A percentile compares a stretch with the other conserved stretches of the same genome.
phyloP scores from a whole-genome alignment of 1,140 invertebrate species.

The Cepaea nemoralis region DNA sequence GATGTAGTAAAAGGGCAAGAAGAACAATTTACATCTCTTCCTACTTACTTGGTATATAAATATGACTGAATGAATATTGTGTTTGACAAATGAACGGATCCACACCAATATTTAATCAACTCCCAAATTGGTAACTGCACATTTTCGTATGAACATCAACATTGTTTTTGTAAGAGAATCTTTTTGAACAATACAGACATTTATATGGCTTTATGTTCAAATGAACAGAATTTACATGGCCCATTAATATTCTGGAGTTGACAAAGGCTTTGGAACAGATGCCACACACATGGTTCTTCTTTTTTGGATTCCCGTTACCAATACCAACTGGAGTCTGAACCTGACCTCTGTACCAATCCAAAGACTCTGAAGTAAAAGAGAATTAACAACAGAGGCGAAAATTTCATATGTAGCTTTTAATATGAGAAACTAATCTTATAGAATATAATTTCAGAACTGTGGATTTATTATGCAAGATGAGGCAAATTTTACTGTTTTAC shows the following conservation, averaged over 20 bases:
- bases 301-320: conserved; percentile 22
- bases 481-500: neutral
- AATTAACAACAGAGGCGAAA: conserved; percentile 5
- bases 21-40: too few relatives aligned
- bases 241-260: conserved; percentile 29
- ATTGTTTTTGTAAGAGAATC: conserved; percentile 29
- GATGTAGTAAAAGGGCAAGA: too few relatives aligned
- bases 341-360: conserved; percentile 21
- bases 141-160: conserved; percentile 28
- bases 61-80: too few relatives aligned
- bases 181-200: conserved; percentile 14
- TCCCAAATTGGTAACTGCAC: conserved; percentile 1
- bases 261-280: conserved; percentile 35
- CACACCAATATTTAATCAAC: neutral
- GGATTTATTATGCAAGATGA: neutral
- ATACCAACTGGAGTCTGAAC: neutral
- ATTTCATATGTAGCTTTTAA: neutral
- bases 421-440: neutral
- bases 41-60: too few relatives aligned
- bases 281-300: conserved; percentile 32
- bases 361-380: conserved; percentile 25
- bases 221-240: conserved; percentile 25
- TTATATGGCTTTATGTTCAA: conserved; percentile 34
- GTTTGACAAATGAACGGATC: too few relatives aligned
- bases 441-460: neutral